Base-by-base conservation (phyloP, 2,888 invertebrate genomes). In the Cepaea hortensis region DNA sequence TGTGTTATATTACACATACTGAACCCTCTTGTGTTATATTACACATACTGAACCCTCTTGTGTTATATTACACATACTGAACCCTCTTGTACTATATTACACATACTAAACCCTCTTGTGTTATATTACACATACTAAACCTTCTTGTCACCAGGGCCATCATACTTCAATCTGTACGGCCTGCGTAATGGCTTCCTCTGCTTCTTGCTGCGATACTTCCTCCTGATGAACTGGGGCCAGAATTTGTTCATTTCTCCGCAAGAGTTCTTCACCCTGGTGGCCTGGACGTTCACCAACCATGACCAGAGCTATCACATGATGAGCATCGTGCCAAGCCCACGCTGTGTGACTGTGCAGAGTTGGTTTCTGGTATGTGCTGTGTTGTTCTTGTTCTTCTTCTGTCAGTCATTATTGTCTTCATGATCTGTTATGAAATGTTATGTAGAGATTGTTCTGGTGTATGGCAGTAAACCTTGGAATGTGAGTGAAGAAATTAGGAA, bases 131-230 rank as follows among this genome's bases (percentile, higher is more conserved):
- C 11, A n/a, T n/a, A 68, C n/a, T 15, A 68, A 20, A 18, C n/a
- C 18, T 55, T 35, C 15, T 23, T 50, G 23, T 18, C 50, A 13
- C 20, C 84, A 87, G 84, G 20, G 18, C n/a, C 15, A 23, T 81
- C 85, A 15, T 87, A 82, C 46, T 82, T 81, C 77, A 46, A 87
- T 15, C 18, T 68, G 23, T 94, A 93, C 88, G 94, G 94, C 3
- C 83, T 92, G 7, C 91, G 91, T 87, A 91, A 87, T 75, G 94
- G 93, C 0, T 94, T 93, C 88, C 89, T 90, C 15, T 90, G 91
- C 55, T 92, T 92, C 82, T 75, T 93, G 18, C 90, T 94, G 50
- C 91, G 94, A 7, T 94, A 93, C 87, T 93, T 94, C 89, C 91
- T 94, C 15, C 81, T 91, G 46, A 85, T 93, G 75, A 94, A 93